phyloP scores from a whole-genome alignment of 1,140 invertebrate genomes.

The Apis dorsata region DNA sequence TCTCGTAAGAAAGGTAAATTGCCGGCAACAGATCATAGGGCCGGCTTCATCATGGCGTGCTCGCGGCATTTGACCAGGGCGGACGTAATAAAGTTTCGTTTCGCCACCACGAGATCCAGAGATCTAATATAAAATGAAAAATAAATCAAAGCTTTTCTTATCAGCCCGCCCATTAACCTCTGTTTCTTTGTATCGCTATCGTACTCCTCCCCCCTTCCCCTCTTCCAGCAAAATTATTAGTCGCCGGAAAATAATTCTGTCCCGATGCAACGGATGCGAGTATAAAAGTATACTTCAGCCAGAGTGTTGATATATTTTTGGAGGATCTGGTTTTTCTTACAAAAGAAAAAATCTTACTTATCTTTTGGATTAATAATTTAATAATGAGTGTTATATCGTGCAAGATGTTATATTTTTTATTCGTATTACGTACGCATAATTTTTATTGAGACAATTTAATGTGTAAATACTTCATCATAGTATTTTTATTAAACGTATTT shows the following conservation, averaged over 20 bases:
- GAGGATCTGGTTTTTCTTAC: too few species aligned
- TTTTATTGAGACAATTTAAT: too few species aligned
- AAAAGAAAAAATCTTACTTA: too few species aligned
- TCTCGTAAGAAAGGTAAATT: conserved; percentile 43
- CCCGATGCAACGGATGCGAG: too few species aligned
- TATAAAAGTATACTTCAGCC: neutral
- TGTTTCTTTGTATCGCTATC: conserved; percentile 14
- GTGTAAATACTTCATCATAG: too few species aligned
- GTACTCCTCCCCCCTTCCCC: neutral
- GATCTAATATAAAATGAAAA: conserved; percentile 47
- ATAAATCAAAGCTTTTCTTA: conserved; percentile 42
- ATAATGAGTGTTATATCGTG: too few species aligned
- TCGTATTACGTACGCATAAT: too few species aligned
- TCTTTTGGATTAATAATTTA: too few species aligned
- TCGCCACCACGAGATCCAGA: neutral
- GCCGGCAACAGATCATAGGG: conserved; percentile 42
- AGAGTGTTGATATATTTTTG: too few species aligned
- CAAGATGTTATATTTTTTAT: too few species aligned
- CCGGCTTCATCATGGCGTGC: conserved; percentile 30
- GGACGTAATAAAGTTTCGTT: conserved; percentile 42
- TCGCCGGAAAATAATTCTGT: conserved; percentile 22
- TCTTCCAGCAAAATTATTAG: neutral
- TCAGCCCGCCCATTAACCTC: conserved; percentile 23
- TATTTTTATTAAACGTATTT: too few species aligned
- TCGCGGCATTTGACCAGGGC: conserved; percentile 30